phyloP scores from a whole-genome alignment of 64 coral and sea anemone species.

The Catalaphyllia jardinei region DNA sequence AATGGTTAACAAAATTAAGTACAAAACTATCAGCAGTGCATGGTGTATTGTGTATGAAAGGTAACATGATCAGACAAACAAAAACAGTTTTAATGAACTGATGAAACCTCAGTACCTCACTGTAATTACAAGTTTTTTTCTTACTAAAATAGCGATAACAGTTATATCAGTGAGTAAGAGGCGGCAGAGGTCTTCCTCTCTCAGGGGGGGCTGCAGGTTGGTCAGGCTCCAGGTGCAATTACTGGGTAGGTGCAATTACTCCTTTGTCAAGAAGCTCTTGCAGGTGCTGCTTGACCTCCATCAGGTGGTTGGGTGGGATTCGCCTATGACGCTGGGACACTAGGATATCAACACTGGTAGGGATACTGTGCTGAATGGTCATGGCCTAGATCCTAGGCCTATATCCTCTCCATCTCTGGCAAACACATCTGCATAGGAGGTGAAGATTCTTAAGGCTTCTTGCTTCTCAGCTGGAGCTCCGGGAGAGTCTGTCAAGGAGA shows the following conservation, averaged over 20 bases:
- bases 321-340: slow-evolving; percentile 32
- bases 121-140: too few relatives aligned
- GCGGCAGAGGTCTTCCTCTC: too few relatives aligned
- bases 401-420: not conserved
- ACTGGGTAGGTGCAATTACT: not conserved
- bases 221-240: too few relatives aligned
- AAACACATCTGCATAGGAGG: slow-evolving; percentile 44
- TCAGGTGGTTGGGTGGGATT: slow-evolving; percentile 45
- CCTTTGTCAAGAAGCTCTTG: slow-evolving; percentile 48
- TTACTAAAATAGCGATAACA: too few relatives aligned
- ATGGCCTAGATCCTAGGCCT: slow-evolving; percentile 6
- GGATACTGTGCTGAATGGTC: slow-evolving; percentile 40
- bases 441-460: slow-evolving; percentile 32
- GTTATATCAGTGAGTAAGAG: too few relatives aligned
- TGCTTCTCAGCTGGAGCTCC: slow-evolving; percentile 28
- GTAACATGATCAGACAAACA: too few relatives aligned
- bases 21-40: too few relatives aligned
- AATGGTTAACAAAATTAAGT: too few relatives aligned
- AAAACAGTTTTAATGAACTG: too few relatives aligned
- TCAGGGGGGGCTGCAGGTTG: too few relatives aligned
- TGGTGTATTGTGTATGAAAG: too few relatives aligned
- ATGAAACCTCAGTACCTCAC: too few relatives aligned
- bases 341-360: slow-evolving; percentile 39
- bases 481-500: slow-evolving; percentile 48
- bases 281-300: slow-evolving; percentile 59